Base-by-base conservation (phyloP, 1,140 invertebrate species). In the Ceratina australensis region DNA sequence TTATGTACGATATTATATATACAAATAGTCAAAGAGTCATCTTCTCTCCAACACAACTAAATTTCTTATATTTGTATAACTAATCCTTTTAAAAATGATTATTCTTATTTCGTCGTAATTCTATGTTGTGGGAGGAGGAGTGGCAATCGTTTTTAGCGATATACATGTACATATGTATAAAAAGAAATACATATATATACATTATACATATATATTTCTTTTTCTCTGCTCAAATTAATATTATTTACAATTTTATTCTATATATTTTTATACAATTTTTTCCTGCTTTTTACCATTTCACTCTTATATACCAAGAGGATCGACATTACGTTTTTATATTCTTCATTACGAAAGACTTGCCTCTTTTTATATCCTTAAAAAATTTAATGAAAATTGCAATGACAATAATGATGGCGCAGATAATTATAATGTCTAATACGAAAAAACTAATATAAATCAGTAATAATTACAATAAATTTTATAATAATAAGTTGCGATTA, bases 181-280 rank as follows among this genome's bases (percentile, higher is more conserved):
- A 57, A 8, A 24, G 13, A 24, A 15, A 63, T 26, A 16, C 49
- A 49, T 47, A 49, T 49, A 24, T 60, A 26, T 72, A 22, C 50
- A 13, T 42, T 66, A 18, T 71, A 52, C 28, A 67, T 24, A 72
- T 72, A 69, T 50, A 56, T 33, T 77, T 65, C 71, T 56, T 47
- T 72, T 78, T 57, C 12, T 66, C 79, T 81, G 81, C 50, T 68
- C 56, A 67, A 81, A 77, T 71, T 76, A 82, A 49, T 77, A 63
- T 78, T 82, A 71, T 79, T 42, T 84, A 79, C 66, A 81, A 42
- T 60, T 77, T 72, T 66, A 59, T 71, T 83, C 54, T 78, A 81
- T 81, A 83, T 85, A 77, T 81, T 86, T 86, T 86, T 86, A 87
- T 87, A 88, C 87, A 88, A 81, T 80, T 83, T 88, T 85, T 88